Base-by-base conservation (phyloP, 2,797 vertebrate genomes). In the Crenichthys baileyi region DNA sequence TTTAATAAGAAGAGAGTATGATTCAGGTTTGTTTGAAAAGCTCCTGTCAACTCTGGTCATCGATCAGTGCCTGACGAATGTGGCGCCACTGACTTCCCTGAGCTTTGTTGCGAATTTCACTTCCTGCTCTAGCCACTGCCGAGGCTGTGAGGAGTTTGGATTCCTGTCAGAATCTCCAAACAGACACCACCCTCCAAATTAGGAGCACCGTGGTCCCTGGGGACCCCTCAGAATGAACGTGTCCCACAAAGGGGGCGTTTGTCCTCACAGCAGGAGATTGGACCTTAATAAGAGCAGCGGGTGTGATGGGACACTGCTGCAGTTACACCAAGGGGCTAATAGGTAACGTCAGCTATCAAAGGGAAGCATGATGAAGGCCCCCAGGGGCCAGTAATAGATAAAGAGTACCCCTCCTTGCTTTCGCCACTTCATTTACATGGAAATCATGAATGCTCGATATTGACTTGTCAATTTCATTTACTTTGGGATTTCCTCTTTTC, bases 401-500 rank as follows among this genome's bases (percentile, higher is more conserved):
- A 94, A 91, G 87, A 85, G 60, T 2, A 75, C 79, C 82, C 87
- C 90, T 73, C 16, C 89, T 79, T 87, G 78, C 87, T 86, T 46
- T 82, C 70, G 0, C 53, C 86, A 80, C 82, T 88, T 91, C 92
- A 95, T 96, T 95, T 95, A 93, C 93, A 95, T 95, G 94, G 94
- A 95, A 95, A 96, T 95, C 88, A 92, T 92, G 91, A 90, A 68
- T 90, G 93, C 88, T 92, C 75, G 91, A 95, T 94, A 95, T 93
- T 94, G 94, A 95, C 92, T 93, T 81, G 90, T 94, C 94, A 94
- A 84, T 94, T 94, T 95, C 87, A 95, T 96, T 96, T 93, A 95
- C 94, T 95, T 95, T 94, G 78, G 86, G 85, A 91, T 92, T 89
- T 90, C 87, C 85, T 87, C 85, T 91, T 89, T 90, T 88, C 83